Percentiles rank a stretch among this genome's conserved stretches.
Conservation (phyloP, 2,797 vertebrate species). For the Clarias platycephalus region DNA sequence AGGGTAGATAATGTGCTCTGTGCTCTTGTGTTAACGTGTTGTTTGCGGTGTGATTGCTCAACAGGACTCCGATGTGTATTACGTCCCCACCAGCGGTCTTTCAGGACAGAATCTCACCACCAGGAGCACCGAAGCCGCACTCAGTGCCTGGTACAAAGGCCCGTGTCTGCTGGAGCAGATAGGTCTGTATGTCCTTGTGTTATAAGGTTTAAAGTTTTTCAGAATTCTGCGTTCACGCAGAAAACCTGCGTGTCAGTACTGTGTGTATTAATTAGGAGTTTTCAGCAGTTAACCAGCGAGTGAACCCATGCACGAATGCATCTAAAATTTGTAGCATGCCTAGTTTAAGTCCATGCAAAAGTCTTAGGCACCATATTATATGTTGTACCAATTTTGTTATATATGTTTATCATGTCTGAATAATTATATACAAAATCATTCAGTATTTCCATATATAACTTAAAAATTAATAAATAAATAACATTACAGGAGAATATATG, state of each 20-base stretch:
- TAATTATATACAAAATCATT: too few relatives aligned
- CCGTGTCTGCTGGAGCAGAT: constrained; percentile 92
- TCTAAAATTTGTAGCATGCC: background rate
- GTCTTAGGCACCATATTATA: too few relatives aligned
- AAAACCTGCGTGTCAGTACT: background rate
- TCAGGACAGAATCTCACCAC: constrained; percentile 91
- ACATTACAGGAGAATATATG: too few relatives aligned
- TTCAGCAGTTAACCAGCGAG: background rate
- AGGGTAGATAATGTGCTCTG: background rate
- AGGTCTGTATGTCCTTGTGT: constrained; percentile 71
- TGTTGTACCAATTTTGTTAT: too few relatives aligned
- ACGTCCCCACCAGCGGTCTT: constrained; percentile 92
- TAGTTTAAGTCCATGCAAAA: background rate
- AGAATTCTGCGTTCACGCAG: background rate
- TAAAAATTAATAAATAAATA: too few relatives aligned
- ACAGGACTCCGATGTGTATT: constrained; percentile 94
- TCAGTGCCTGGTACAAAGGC: constrained; percentile 91
- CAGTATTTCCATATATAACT: too few relatives aligned
- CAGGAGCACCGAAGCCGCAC: constrained; percentile 78
- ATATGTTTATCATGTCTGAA: too few relatives aligned
- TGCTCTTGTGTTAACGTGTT: background rate
- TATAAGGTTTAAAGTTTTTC: background rate
- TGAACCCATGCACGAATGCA: background rate
- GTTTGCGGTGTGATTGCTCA: constrained; percentile 12
- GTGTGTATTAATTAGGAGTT: background rate